A percentile compares a stretch with the other conserved stretches of the same genome.
phyloP scores from a whole-genome alignment of 2,113 vertebrate species.

The Calyptomena viridis region DNA sequence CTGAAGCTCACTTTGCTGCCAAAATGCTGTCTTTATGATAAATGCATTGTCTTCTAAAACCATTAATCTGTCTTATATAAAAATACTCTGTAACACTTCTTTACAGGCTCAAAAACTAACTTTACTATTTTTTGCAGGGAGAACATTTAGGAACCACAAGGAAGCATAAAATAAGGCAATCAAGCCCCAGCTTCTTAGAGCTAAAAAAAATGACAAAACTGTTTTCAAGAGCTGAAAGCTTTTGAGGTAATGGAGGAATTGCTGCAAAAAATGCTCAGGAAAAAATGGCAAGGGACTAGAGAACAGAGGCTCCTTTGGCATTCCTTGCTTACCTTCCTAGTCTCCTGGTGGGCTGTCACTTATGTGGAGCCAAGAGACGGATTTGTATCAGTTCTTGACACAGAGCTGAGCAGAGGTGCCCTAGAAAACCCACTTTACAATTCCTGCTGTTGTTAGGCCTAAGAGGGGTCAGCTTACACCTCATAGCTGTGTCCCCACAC shows the following conservation, averaged over 20 bases:
- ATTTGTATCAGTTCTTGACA: neutral
- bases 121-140: neutral
- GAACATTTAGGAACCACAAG: conserved; percentile 30
- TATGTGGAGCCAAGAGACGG: neutral
- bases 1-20: conserved; percentile 48
- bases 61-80: conserved; percentile 53
- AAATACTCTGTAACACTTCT: conserved; percentile 27
- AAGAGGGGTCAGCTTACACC: neutral
- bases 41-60: conserved; percentile 38
- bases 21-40: conserved; percentile 55
- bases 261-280: neutral
- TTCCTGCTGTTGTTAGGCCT: neutral
- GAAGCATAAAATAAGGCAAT: conserved; percentile 36
- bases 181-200: conserved; percentile 7
- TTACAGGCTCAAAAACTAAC: conserved; percentile 5
- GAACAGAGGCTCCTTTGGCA: neutral
- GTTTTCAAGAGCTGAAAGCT: conserved; percentile 14
- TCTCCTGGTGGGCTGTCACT: neutral
- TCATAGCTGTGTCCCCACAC: neutral
- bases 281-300: neutral
- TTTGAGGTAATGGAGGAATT: neutral
- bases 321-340: neutral
- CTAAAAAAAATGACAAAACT: conserved; percentile 34
- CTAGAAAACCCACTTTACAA: neutral
- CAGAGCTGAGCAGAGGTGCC: neutral